phyloP scores from a whole-genome alignment of 2,113 vertebrate species.

The Acinonyx jubatus region DNA sequence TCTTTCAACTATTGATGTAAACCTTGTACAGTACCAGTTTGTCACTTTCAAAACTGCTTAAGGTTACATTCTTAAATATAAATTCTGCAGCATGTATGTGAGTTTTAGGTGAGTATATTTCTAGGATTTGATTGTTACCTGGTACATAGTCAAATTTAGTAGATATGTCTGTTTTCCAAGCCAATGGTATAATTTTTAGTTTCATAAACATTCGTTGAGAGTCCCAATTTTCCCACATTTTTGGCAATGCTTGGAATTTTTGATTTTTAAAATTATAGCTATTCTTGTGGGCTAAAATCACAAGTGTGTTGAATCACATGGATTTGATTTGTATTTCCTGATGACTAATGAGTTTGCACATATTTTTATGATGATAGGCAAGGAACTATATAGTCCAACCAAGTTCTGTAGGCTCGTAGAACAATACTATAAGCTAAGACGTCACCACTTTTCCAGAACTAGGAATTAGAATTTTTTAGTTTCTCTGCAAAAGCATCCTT shows the following conservation, averaged over 20 bases:
- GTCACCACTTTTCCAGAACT: background rate
- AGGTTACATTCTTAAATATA: background rate
- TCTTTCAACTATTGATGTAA: background rate
- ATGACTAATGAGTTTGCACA: background rate
- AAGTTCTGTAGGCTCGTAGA: background rate
- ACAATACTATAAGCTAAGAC: background rate
- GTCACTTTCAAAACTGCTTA: background rate
- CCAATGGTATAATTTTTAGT: background rate
- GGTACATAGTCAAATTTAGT: background rate
- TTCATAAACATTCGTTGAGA: background rate
- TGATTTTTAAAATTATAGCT: background rate
- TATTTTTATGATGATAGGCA: background rate
- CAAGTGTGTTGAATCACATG: background rate
- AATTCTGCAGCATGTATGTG: background rate
- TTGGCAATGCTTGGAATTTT: background rate
- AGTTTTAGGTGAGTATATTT: background rate
- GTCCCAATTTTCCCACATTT: background rate
- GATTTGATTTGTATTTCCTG: background rate
- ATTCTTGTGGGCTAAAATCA: background rate
- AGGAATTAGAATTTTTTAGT: background rate
- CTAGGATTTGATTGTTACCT: background rate
- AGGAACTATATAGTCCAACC: background rate
- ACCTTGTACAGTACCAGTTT: background rate
- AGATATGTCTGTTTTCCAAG: background rate
- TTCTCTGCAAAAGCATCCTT: background rate